phyloP scores from a whole-genome alignment of 2,888 invertebrate species.

The Lasius platythorax region DNA sequence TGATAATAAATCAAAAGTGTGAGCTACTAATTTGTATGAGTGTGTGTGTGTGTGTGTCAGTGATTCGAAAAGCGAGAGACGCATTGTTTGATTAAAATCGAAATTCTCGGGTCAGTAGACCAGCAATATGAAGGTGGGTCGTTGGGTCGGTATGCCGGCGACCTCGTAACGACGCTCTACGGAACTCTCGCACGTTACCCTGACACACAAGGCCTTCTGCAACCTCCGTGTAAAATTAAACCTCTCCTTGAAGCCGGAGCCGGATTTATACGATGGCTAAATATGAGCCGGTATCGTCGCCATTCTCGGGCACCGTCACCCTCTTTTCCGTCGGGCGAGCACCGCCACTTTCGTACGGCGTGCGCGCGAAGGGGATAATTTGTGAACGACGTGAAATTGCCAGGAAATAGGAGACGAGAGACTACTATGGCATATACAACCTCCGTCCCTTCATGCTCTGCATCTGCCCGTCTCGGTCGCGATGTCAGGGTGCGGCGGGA shows the following conservation, averaged over 20 bases:
- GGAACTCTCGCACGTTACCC: conserved; percentile 38
- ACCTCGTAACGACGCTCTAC: conserved; percentile 31
- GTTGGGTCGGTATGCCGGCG: conserved; percentile 55
- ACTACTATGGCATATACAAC: conserved; percentile 47
- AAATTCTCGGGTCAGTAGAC: conserved; percentile 14
- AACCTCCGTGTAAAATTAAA: conserved; percentile 69
- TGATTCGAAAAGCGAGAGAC: neutral
- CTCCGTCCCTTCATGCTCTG: conserved; percentile 40
- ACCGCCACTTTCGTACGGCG: conserved; percentile 62
- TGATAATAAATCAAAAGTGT: neutral
- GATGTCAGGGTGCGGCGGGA: conserved; percentile 8
- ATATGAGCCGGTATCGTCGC: conserved; percentile 71
- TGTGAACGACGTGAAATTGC: conserved; percentile 73
- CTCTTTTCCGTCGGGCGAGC: conserved; percentile 55
- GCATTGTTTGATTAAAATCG: conserved; percentile 28
- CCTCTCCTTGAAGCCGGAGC: conserved; percentile 59
- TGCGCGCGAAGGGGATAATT: conserved; percentile 72
- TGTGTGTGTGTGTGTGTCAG: neutral
- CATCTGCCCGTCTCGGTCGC: conserved; percentile 41
- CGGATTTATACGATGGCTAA: conserved; percentile 76
- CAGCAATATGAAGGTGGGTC: conserved; percentile 36
- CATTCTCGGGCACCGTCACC: conserved; percentile 64
- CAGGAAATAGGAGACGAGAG: conserved; percentile 73
- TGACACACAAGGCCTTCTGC: conserved; percentile 37
- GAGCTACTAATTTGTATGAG: neutral